phyloP scores from a whole-genome alignment of 2,888 invertebrate genomes.

The Parelbella ahira region DNA sequence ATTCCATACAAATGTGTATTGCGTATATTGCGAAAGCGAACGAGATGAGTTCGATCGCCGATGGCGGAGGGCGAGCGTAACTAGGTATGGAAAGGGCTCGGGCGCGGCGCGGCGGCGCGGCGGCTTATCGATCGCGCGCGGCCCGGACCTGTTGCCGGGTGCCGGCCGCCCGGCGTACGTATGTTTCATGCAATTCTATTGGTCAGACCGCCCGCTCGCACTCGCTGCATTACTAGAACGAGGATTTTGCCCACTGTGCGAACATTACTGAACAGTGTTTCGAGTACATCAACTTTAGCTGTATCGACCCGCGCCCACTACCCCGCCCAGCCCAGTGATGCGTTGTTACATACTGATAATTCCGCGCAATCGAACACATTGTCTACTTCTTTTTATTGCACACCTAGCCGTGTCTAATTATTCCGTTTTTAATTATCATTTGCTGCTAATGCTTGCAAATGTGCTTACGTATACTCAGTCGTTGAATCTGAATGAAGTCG shows the following conservation, averaged over 20 bases:
- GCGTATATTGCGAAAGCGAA: slow-evolving; percentile 15
- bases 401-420: too few relatives aligned
- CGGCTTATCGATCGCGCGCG: slow-evolving; percentile 63
- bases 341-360: too few relatives aligned
- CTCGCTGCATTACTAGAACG: slow-evolving; percentile 13
- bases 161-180: slow-evolving; percentile 38
- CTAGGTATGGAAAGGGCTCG: slow-evolving; percentile 23
- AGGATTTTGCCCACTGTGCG: slow-evolving; percentile 3
- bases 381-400: too few relatives aligned
- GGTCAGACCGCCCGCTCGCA: slow-evolving; percentile 3
- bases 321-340: too few relatives aligned
- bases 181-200: slow-evolving; percentile 42
- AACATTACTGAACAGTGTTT: background rate
- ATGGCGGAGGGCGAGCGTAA: slow-evolving; percentile 9
- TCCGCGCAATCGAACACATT: too few relatives aligned
- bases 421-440: too few relatives aligned
- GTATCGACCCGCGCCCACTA: slow-evolving; percentile 11
- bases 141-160: slow-evolving; percentile 76
- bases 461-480: too few relatives aligned
- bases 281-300: background rate
- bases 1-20: slow-evolving; percentile 2
- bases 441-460: too few relatives aligned
- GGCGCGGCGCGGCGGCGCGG: slow-evolving; percentile 55
- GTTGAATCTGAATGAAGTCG: too few relatives aligned
- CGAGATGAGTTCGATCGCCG: slow-evolving; percentile 22